Base-by-base conservation (phyloP, 2,888 invertebrate species). In the Caenorhabditis afra region DNA sequence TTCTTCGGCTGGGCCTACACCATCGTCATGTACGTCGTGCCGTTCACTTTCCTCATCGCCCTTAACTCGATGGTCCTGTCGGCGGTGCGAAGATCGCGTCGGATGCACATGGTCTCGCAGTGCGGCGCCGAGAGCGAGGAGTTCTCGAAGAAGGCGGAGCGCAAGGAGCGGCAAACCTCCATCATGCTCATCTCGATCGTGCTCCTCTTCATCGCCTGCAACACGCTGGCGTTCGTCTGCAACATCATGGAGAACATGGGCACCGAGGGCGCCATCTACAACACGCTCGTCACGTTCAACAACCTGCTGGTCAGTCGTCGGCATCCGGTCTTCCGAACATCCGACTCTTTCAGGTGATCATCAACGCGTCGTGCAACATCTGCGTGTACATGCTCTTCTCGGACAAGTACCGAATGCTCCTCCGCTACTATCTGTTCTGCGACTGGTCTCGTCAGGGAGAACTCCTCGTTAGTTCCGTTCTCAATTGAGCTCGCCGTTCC, bases 351-450 rank as follows among this genome's bases (percentile, higher is more conserved):
- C 71, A 88, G 88, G 88, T 88, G 2, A 86, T 88, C 22, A 81
- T 88, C 61, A 88, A 88, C 62, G 87, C 88, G 2, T 88, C 87
- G 14, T 85, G 83, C 74, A 88, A 88, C 81, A 86, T 88, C 20
- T 87, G 85, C 68, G 83, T 88, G 55, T 88, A 88, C 79, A 86
- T 88, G 81, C 80, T 88, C n/a, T 88, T 88, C 81, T 88, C 87
- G 3, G 88, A 88, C 61, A 88, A 88, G 65, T 88, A 88, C 67
- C 85, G 88, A 16, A 82, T 86, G 59, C 84, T 88, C 18, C 81
- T 88, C 14, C 83, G 86, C 22, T 84, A 87, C 47, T 88, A 88
- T 59, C 67, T 88, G 3, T 83, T 83, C 73, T 86, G 87, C 64
- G 83, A 85, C 61, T 87, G 87, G 83, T 83, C 83, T 0, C 76